Evolutionary conservation across 2,797 vertebrate species (phyloP).

Genomic region (Pachyuromys duprasi): DNA sequence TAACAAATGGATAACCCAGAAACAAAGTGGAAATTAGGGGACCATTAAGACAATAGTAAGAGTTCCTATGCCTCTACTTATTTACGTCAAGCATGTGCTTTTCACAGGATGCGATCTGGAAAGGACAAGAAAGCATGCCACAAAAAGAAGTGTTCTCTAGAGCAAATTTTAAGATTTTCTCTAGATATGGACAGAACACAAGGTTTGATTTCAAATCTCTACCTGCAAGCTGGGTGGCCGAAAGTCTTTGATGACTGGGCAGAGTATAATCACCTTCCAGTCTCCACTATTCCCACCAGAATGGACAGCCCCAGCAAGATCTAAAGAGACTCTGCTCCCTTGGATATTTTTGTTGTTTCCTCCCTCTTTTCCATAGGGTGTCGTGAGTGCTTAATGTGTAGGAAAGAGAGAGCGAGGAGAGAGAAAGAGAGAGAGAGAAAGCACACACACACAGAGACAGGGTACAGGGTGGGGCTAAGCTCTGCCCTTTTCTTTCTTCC

Average conservation of each 20-base stretch:
- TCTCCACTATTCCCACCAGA: not conserved
- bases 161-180: not conserved
- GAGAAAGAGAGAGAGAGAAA: too few relatives aligned
- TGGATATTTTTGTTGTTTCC: not conserved
- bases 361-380: not conserved
- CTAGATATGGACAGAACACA: not conserved
- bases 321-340: not conserved
- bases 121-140: not conserved
- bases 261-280: not conserved
- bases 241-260: not conserved
- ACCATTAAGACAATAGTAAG: not conserved
- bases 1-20: not conserved
- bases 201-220: not conserved
- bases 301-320: not conserved
- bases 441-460: not conserved
- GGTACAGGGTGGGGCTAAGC: not conserved
- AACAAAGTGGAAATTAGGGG: not conserved
- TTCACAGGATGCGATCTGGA: not conserved
- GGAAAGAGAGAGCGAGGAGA: not conserved
- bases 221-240: fast-evolving
- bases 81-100: not conserved
- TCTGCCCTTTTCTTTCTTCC: not conserved
- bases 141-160: not conserved
- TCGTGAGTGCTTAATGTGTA: not conserved
- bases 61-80: not conserved